Conservation (phyloP, 2,797 vertebrate genomes). For the Acridotheres tristis region DNA sequence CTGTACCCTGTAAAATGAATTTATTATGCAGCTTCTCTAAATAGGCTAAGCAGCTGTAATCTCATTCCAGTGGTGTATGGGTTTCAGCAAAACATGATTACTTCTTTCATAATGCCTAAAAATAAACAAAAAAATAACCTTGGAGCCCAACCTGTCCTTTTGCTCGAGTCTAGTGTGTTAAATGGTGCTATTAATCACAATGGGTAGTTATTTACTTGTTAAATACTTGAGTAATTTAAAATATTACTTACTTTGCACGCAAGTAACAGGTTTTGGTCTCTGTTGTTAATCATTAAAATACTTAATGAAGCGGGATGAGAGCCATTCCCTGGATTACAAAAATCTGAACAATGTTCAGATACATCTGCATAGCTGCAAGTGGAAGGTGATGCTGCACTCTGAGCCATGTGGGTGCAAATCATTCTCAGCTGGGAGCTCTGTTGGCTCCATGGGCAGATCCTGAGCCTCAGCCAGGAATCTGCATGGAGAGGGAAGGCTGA, state of each 20-base stretch:
- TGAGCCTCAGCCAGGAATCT: background rate
- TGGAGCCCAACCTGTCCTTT: background rate
- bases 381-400: background rate
- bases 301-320: background rate
- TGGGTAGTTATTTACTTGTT: background rate
- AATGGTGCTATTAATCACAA: background rate
- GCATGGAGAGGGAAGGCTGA: background rate
- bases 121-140: constrained; percentile 16
- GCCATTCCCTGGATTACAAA: background rate
- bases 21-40: constrained; percentile 52
- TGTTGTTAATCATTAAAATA: background rate
- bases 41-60: constrained; percentile 57
- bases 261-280: background rate
- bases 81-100: constrained; percentile 38
- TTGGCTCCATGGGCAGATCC: background rate
- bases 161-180: background rate
- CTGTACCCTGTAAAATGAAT: constrained; percentile 55
- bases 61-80: constrained; percentile 3
- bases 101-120: background rate
- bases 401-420: background rate
- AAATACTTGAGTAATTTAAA: constrained; percentile 23
- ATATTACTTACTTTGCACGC: background rate
- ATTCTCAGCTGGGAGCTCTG: background rate
- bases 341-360: background rate
- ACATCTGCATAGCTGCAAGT: accelerated